A percentile compares a stretch with the other conserved stretches of the same genome.
Evolutionary conservation across 2,888 invertebrate species (phyloP).

Genomic region (Melanargia galathea): DNA sequence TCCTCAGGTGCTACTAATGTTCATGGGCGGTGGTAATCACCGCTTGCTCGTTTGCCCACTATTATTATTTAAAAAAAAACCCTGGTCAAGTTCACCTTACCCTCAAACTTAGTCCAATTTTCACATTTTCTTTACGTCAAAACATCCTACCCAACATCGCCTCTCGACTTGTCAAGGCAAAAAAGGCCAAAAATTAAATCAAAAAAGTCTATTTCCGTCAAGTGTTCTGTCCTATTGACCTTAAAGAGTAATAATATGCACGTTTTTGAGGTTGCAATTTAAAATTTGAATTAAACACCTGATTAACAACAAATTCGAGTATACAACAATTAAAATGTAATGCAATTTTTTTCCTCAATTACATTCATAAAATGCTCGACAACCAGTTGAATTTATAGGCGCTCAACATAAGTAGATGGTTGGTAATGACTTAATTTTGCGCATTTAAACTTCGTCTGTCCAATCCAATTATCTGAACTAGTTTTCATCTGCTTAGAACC

Average conservation of each 20-base stretch:
- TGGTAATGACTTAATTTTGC: constrained; percentile 28
- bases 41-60: too few species aligned
- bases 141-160: too few species aligned
- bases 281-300: constrained; percentile 15
- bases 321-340: constrained; percentile 7
- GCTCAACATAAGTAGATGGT: constrained; percentile 17
- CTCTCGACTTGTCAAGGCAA: not conserved
- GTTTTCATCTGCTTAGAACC: constrained; percentile 20
- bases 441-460: constrained; percentile 22
- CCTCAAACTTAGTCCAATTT: too few species aligned
- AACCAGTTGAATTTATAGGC: constrained; percentile 24
- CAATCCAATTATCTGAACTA: constrained; percentile 23
- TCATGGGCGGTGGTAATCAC: too few species aligned
- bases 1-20: too few species aligned
- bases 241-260: not conserved
- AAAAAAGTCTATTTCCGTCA: constrained; percentile 1
- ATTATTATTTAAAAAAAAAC: too few species aligned
- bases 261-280: constrained; percentile 11
- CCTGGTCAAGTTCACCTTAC: too few species aligned
- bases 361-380: constrained; percentile 25
- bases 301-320: not conserved
- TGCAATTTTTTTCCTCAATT: constrained; percentile 11
- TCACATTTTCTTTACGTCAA: too few species aligned
- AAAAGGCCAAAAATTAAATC: not conserved
- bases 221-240: not conserved